Evolutionary conservation across 2,888 invertebrate genomes (phyloP), one percentile per base, ranked within the genome.

Genomic region (Helicoverpa assulta): DNA sequence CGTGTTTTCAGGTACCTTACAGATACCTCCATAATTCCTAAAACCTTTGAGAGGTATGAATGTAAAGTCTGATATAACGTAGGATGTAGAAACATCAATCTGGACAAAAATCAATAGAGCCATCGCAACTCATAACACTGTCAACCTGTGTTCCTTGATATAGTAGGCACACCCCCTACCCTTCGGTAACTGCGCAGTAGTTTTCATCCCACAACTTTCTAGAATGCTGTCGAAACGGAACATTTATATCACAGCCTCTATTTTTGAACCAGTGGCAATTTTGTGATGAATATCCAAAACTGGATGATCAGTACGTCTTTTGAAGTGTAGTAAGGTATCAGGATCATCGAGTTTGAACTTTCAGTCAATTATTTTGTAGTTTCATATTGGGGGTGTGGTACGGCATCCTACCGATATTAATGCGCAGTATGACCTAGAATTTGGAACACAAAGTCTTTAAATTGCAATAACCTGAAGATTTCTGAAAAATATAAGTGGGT

Each of bases 31-130:
- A 4, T 40, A 40, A 37, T 33, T 33, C 33, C n/a, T n/a, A n/a
- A n/a, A 33, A 8, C 33, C 6, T 33, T 7, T 7, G 8, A 37
- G 10, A 8, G 37, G 12, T 16, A 43, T 43, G 16, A 43, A 43
- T 43, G 16, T 5, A 14, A 50, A 50, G 8, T 3, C 50, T 50
- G 2, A 18, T 2, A 50, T 50, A 10, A 33, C 54, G 6, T 8
- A 6, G 1, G 47, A 47, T 40, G 5, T 26, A 33, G 3, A 43
- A 40, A 16, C n/a, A 50, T 55, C 50, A 51, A 54, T 43, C 33
- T 52, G 37, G 43, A 40, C 73, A 10, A 47, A 67, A 72, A 73
- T 72, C 72, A 73, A 73, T 74, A 74, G 26, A 57, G 68, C 56
- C 52, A 57, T 61, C 37, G 16, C 37, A 55, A 58, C 62, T 69